These are phyloP conservation scores for Pteromalus puparum DNA, from an alignment of 1,140 invertebrate species.

Conservation along the genomic window DNA sequence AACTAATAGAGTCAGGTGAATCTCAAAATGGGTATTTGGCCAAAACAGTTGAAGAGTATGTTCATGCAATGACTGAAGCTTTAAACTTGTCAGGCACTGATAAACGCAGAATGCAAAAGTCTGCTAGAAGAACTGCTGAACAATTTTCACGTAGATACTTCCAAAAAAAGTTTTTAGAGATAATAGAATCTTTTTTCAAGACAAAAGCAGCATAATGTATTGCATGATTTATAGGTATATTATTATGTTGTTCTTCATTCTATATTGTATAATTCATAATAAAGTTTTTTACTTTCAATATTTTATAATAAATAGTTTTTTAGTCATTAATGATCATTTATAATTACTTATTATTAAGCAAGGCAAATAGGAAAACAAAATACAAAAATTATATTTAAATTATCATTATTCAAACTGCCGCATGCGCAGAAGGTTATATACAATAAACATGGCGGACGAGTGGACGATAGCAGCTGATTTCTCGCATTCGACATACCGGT, in stretches of 20 bases:
- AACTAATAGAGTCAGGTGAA: constrained; percentile 88
- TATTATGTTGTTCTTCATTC: too few species aligned
- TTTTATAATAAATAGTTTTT: background rate
- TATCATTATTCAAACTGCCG: too few species aligned
- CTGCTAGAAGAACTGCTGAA: constrained; percentile 41
- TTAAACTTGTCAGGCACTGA: background rate
- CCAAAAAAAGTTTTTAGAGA: constrained; percentile 41
- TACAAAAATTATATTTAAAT: too few species aligned
- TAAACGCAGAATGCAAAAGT: constrained; percentile 33
- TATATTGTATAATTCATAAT: too few species aligned
- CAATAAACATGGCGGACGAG: too few species aligned
- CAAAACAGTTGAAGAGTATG: constrained; percentile 87
- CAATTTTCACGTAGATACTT: constrained; percentile 27
- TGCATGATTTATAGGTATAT: background rate
- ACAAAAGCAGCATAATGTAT: constrained; percentile 11
- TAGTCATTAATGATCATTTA: background rate
- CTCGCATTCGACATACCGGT: too few species aligned
- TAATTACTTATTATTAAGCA: background rate
- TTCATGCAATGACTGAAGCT: constrained; percentile 69
- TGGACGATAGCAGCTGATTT: too few species aligned
- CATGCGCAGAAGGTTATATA: too few species aligned
- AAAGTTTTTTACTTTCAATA: too few species aligned
- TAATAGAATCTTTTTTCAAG: constrained; percentile 7
- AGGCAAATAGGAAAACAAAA: background rate
- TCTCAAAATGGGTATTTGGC: constrained; percentile 90